These are phyloP conservation scores for Upupa epops DNA, from an alignment of 2,113 vertebrate genomes.

Conservation along the genomic window DNA sequence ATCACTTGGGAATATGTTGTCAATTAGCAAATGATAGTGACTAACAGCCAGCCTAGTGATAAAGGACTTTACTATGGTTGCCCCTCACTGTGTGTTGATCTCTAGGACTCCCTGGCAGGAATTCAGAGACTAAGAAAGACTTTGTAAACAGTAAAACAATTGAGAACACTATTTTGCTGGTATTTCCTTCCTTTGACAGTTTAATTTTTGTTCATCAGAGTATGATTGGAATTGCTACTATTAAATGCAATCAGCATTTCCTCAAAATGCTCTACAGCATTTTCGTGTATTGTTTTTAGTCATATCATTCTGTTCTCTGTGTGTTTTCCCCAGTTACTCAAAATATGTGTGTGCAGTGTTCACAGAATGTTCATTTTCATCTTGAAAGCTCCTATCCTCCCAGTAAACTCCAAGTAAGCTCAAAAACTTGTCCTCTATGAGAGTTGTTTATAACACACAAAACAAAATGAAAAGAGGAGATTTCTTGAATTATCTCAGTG, in stretches of 20 bases:
- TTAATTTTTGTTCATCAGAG: slow-evolving; percentile 22
- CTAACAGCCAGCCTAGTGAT: neutral
- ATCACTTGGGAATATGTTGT: neutral
- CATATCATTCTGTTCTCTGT: neutral
- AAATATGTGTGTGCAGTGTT: neutral
- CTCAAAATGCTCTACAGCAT: neutral
- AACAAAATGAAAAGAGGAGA: neutral
- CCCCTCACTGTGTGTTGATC: neutral
- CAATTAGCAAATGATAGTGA: neutral
- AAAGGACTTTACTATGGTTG: neutral
- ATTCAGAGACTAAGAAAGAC: neutral
- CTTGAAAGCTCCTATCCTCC: neutral
- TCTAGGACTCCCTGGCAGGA: neutral
- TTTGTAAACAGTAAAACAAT: neutral
- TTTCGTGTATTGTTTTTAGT: neutral
- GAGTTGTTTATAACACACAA: neutral
- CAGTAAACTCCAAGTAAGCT: neutral
- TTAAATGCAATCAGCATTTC: neutral
- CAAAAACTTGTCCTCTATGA: neutral
- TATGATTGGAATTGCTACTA: neutral
- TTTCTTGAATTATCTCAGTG: neutral
- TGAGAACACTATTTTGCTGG: neutral
- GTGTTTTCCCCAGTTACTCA: neutral
- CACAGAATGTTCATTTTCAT: neutral
- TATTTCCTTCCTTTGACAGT: neutral